phyloP scores from a whole-genome alignment of 2,888 invertebrate species.

The Pammene fasciana region DNA sequence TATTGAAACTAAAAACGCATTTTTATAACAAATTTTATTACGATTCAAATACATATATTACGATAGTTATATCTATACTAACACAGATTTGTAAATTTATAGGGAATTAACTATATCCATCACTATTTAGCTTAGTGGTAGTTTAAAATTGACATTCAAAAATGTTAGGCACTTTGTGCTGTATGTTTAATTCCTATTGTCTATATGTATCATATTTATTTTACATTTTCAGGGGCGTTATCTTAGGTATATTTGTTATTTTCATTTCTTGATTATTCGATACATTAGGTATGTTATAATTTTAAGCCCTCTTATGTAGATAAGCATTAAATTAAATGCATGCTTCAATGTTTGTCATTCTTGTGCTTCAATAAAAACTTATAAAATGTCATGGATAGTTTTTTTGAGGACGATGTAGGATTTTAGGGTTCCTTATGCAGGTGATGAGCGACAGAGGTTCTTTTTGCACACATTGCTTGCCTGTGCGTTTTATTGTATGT shows the following conservation, averaged over 20 bases:
- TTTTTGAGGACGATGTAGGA: constrained; percentile 51
- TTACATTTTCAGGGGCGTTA: constrained; percentile 27
- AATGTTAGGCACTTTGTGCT: constrained; percentile 35
- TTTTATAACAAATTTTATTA: constrained; percentile 40
- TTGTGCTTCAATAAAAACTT: constrained; percentile 77
- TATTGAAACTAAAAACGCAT: constrained; percentile 27
- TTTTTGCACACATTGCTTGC: constrained; percentile 79
- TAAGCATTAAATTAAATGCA: constrained; percentile 68
- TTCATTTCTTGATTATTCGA: constrained; percentile 40
- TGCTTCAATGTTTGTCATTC: constrained; percentile 76
- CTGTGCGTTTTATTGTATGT: constrained; percentile 62
- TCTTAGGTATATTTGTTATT: constrained; percentile 26
- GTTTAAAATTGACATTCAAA: constrained; percentile 30
- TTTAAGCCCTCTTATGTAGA: constrained; percentile 58
- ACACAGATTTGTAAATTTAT: constrained; percentile 39
- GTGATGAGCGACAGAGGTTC: constrained; percentile 51
- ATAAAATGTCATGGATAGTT: constrained; percentile 52
- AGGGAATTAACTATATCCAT: constrained; percentile 31
- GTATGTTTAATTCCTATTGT: constrained; percentile 40
- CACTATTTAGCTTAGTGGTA: constrained; percentile 32
- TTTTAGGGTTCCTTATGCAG: constrained; percentile 40
- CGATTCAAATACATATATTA: constrained; percentile 38
- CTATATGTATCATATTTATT: constrained; percentile 43
- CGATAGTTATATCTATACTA: constrained; percentile 33
- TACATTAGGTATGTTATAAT: constrained; percentile 49